Evolutionary conservation across 2,888 invertebrate species (phyloP).

Genomic region (Drosophila prolongata): DNA sequence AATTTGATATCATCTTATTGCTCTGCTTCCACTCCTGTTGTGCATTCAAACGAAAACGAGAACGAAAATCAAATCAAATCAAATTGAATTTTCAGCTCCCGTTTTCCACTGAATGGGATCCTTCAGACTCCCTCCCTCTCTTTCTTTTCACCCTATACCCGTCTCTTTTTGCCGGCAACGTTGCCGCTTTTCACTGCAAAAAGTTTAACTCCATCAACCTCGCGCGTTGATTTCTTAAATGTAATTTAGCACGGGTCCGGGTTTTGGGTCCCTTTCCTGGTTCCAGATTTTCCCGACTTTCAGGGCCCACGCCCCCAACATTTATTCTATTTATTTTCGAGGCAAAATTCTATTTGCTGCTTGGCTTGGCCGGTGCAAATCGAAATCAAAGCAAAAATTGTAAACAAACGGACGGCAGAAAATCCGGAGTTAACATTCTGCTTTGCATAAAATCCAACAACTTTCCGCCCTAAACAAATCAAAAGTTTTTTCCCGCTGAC

Average conservation of each 20-base stretch:
- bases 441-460: constrained; percentile 53
- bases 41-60: constrained; percentile 80
- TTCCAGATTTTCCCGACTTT: not conserved
- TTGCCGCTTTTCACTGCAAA: constrained; percentile 58
- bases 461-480: constrained; percentile 64
- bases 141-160: not conserved
- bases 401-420: constrained; percentile 53
- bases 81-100: constrained; percentile 79
- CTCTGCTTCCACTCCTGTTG: constrained; percentile 45
- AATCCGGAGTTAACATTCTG: constrained; percentile 46
- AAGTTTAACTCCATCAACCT: constrained; percentile 54
- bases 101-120: constrained; percentile 22
- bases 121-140: constrained; percentile 14
- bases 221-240: constrained; percentile 65
- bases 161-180: constrained; percentile 39
- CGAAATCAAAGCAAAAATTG: constrained; percentile 69
- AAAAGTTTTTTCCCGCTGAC: constrained; percentile 46
- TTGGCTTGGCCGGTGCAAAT: constrained; percentile 67
- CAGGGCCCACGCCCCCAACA: constrained; percentile 22
- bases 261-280: constrained; percentile 9
- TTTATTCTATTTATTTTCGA: constrained; percentile 63
- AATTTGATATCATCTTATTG: constrained; percentile 70
- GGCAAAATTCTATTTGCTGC: constrained; percentile 72
- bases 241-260: constrained; percentile 59
- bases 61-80: constrained; percentile 82